These are phyloP conservation scores for Drosophila punjabiensis DNA, from an alignment of 1,140 invertebrate genomes.

Conservation along the genomic window DNA sequence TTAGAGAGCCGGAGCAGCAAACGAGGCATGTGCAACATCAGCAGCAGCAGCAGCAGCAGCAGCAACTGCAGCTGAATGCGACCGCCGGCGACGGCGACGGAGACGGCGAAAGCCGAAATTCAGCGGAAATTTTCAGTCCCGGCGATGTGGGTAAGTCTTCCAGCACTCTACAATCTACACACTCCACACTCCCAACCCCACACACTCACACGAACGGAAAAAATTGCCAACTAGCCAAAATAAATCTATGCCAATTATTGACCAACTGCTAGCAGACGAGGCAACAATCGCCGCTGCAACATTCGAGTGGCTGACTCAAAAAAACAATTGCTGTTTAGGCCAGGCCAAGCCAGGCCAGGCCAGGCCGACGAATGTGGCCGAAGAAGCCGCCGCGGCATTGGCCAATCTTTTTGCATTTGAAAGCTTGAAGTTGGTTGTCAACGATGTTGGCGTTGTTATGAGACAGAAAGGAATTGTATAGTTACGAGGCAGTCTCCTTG, in stretches of 20 bases:
- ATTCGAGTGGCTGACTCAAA: slow-evolving; percentile 46
- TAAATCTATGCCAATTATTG: slow-evolving; percentile 84
- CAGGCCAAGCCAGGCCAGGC: slow-evolving; percentile 17
- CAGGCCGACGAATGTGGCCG: slow-evolving; percentile 52
- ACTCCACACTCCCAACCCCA: slow-evolving; percentile 14
- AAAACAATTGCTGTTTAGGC: slow-evolving; percentile 49
- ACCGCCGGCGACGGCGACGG: slow-evolving; percentile 42
- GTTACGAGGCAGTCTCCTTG: slow-evolving; percentile 21
- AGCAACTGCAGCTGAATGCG: slow-evolving; percentile 34
- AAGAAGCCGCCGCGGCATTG: slow-evolving; percentile 67
- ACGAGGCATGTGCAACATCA: slow-evolving; percentile 40
- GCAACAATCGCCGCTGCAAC: slow-evolving; percentile 53
- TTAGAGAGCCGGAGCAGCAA: slow-evolving; percentile 69
- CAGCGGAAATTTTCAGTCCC: slow-evolving; percentile 75
- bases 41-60: slow-evolving; percentile 39
- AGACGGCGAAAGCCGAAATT: slow-evolving; percentile 69
- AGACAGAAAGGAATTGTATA: slow-evolving; percentile 31
- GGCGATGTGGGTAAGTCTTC: slow-evolving; percentile 77
- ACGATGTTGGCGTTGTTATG: slow-evolving; percentile 40
- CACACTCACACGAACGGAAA: slow-evolving; percentile 23
- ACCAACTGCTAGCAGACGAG: slow-evolving; percentile 73
- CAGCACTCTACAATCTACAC: slow-evolving; percentile 27
- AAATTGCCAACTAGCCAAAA: slow-evolving; percentile 77
- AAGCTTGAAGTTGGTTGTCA: slow-evolving; percentile 64
- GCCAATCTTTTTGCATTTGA: slow-evolving; percentile 68